phyloP scores from a whole-genome alignment of 2,888 invertebrate species.

The Apamea monoglypha region DNA sequence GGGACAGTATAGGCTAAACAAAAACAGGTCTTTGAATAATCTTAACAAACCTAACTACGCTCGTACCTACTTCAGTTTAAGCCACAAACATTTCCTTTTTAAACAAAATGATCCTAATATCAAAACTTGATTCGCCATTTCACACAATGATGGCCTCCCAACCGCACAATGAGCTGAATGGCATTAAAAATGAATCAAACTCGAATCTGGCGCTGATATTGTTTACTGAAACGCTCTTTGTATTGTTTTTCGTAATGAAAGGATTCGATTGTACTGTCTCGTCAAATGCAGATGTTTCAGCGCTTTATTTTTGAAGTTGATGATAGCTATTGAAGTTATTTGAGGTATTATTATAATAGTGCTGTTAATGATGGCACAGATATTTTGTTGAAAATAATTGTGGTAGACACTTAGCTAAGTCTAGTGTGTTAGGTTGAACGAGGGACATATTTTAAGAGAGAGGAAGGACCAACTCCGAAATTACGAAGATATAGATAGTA shows the following conservation, averaged over 20 bases:
- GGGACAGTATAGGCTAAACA: too few species aligned
- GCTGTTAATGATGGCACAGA: neutral
- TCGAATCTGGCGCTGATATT: slow-evolving; percentile 8
- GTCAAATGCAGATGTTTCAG: slow-evolving; percentile 27
- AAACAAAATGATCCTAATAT: neutral
- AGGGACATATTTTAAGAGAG: neutral
- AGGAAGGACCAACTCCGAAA: too few species aligned
- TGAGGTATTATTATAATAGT: neutral
- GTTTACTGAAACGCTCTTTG: neutral
- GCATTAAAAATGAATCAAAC: slow-evolving; percentile 30
- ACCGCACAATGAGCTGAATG: neutral
- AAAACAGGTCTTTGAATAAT: neutral
- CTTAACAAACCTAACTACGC: neutral
- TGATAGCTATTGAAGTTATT: neutral
- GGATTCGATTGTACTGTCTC: slow-evolving; percentile 1
- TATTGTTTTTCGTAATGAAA: slow-evolving; percentile 29
- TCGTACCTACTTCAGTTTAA: neutral
- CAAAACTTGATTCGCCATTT: neutral
- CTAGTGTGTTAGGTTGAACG: neutral
- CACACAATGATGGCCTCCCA: neutral
- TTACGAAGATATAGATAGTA: neutral
- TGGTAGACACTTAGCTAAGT: neutral
- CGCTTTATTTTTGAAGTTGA: slow-evolving; percentile 3
- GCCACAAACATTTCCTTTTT: too few species aligned
- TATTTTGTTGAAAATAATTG: neutral